Percentiles rank a stretch among this genome's conserved stretches.
Conservation (phyloP, 2,113 vertebrate species). For the Acinonyx jubatus region DNA sequence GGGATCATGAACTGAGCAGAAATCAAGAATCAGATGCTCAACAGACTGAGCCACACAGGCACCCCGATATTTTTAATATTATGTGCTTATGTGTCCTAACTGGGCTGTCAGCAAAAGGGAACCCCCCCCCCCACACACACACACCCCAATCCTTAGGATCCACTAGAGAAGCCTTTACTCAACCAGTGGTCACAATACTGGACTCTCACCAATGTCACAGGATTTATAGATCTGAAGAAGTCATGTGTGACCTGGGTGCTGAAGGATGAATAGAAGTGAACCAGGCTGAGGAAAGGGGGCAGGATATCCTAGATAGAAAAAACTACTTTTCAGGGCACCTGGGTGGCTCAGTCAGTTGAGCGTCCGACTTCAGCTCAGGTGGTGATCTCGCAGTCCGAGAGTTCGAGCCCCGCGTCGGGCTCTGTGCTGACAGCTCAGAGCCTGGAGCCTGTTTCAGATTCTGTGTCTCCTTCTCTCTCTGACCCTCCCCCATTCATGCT, state of each 20-base stretch:
- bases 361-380: too few species aligned
- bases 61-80: neutral
- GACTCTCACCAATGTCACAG: neutral
- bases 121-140: too few species aligned
- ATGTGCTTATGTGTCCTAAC: neutral
- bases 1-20: too few species aligned
- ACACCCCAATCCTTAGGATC: neutral
- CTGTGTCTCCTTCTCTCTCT: too few species aligned
- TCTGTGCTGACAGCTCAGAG: too few species aligned
- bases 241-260: neutral
- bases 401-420: too few species aligned
- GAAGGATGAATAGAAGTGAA: neutral
- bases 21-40: too few species aligned
- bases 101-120: neutral
- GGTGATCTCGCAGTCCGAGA: too few species aligned
- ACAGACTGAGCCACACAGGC: too few species aligned
- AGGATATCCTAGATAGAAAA: neutral
- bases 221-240: neutral
- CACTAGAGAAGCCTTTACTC: neutral
- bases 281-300: neutral
- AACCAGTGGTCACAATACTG: neutral
- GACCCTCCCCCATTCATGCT: too few species aligned
- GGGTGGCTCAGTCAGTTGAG: too few species aligned
- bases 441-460: too few species aligned
- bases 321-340: neutral